Conservation (phyloP, 2,797 vertebrate species). For the Champsocephalus gunnari region DNA sequence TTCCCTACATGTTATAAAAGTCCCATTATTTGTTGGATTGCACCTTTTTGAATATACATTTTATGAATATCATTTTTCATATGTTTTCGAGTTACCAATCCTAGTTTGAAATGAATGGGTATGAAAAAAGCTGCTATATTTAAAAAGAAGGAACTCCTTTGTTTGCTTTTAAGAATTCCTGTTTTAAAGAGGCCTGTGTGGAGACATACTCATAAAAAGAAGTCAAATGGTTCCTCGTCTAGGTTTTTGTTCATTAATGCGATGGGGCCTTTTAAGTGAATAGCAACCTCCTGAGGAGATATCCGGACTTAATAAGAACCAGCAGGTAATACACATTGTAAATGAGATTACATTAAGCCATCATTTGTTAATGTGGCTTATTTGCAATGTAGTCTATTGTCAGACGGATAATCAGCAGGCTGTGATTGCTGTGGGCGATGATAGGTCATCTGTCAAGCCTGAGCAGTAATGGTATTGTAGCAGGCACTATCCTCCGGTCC, state of each 20-base stretch:
- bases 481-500: conserved; percentile 44
- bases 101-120: conserved; percentile 1
- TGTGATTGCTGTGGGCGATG: conserved; percentile 36
- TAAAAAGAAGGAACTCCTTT: conserved; percentile 33
- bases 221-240: conserved; percentile 36
- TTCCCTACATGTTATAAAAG: not conserved
- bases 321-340: conserved; percentile 40
- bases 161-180: conserved; percentile 32
- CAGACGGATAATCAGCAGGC: conserved; percentile 36
- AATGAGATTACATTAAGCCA: conserved; percentile 22
- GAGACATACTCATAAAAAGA: conserved; percentile 32
- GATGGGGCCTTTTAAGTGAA: conserved; percentile 20
- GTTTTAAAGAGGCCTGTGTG: conserved; percentile 20
- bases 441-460: conserved; percentile 54
- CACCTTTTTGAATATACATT: not conserved
- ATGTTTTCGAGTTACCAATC: conserved; percentile 6
- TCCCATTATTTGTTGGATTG: not conserved
- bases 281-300: conserved; percentile 7
- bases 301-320: conserved; percentile 20
- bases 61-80: not conserved
- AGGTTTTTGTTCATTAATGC: conserved; percentile 31
- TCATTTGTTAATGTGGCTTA: conserved; percentile 24
- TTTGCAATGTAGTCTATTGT: conserved; percentile 33
- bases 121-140: conserved; percentile 7
- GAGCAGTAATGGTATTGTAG: conserved; percentile 52